A percentile compares a stretch with the other conserved stretches of the same genome.
Evolutionary conservation across 92 coral and sea anemone species (phyloP).

Genomic region (Umimayanthus kanabou): DNA sequence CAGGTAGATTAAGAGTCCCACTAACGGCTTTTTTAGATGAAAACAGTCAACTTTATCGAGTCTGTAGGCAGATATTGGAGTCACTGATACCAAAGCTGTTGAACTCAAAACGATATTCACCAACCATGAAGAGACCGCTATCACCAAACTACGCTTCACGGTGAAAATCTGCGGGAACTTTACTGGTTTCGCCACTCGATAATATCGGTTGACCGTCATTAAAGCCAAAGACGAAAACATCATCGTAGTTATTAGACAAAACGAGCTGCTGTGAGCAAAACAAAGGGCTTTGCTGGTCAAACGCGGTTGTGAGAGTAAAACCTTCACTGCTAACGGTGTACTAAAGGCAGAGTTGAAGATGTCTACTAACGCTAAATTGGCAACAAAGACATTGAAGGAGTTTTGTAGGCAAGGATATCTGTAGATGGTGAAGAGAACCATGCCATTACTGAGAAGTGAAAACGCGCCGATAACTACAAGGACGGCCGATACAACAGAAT

Average conservation of each 20-base stretch:
- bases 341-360: constrained; percentile 9
- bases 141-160: constrained; percentile 10
- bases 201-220: constrained; percentile 17
- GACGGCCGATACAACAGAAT: neutral
- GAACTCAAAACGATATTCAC: neutral
- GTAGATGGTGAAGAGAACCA: constrained; percentile 10
- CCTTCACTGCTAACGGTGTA: neutral
- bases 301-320: neutral
- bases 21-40: constrained; percentile 2
- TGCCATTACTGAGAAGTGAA: constrained; percentile 8
- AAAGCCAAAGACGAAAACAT: constrained; percentile 12
- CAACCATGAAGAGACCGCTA: neutral
- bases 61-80: neutral
- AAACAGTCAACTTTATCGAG: constrained; percentile 14
- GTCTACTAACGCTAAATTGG: neutral
- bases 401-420: neutral
- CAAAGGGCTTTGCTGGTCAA: constrained; percentile 9
- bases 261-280: neutral
- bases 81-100: neutral
- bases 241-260: constrained; percentile 10
- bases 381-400: constrained; percentile 19
- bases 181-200: constrained; percentile 17
- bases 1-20: neutral
- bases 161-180: constrained; percentile 1
- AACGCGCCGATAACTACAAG: neutral